Conservation (phyloP, 2,888 invertebrate genomes). For the Cremastinae sp. region DNA sequence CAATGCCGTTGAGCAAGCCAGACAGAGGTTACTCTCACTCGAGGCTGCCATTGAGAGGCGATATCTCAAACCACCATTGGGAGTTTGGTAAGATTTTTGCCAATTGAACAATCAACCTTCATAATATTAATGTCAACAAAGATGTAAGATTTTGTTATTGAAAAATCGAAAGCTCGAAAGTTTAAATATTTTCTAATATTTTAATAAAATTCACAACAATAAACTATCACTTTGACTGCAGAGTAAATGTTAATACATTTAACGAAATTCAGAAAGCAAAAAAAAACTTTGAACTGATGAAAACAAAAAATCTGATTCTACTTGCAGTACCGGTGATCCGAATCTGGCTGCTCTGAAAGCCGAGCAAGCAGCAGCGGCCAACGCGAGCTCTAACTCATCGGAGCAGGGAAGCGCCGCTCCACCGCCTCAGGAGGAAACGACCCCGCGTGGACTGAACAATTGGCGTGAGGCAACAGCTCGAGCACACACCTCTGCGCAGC, state of each 20-base stretch:
- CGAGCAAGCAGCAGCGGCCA: conserved; percentile 79
- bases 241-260: too few relatives aligned
- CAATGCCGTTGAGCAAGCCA: conserved; percentile 84
- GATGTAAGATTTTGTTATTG: too few relatives aligned
- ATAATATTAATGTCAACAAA: too few relatives aligned
- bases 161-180: too few relatives aligned
- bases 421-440: conserved; percentile 81
- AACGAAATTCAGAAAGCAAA: too few relatives aligned
- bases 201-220: too few relatives aligned
- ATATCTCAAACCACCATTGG: conserved; percentile 95
- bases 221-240: too few relatives aligned
- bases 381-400: conserved; percentile 74
- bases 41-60: conserved; percentile 96
- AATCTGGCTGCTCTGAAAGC: conserved; percentile 83
- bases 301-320: too few relatives aligned
- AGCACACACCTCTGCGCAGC: conserved; percentile 93
- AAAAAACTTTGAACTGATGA: too few relatives aligned
- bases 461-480: conserved; percentile 95
- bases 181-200: too few relatives aligned
- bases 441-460: conserved; percentile 89
- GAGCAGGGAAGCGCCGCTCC: conserved; percentile 76
- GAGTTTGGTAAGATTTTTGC: conserved; percentile 82
- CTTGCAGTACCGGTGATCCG: conserved; percentile 83
- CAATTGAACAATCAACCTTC: too few relatives aligned
- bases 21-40: conserved; percentile 88